Evolutionary conservation across 1,140 invertebrate species (phyloP), one percentile per base, ranked within the genome.

Genomic region (Galendromus occidentalis): DNA sequence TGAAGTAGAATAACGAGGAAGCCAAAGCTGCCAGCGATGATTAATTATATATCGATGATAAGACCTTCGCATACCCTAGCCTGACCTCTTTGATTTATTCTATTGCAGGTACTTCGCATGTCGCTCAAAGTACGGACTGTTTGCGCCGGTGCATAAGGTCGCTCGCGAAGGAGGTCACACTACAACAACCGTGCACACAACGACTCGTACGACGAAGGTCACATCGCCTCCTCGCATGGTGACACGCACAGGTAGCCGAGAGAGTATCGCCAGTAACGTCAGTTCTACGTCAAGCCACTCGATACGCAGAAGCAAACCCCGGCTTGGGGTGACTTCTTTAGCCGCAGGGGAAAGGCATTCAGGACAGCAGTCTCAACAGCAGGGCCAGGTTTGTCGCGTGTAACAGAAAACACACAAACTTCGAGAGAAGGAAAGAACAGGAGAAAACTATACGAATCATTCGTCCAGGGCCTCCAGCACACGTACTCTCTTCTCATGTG

Each of bases 61-160:
- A n/a, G n/a, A n/a, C n/a, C n/a, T n/a, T n/a, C n/a, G n/a, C n/a
- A n/a, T n/a, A n/a, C n/a, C n/a, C 67, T 69, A 41, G 18, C 69
- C 66, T 30, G 39, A 41, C 44, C 47, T 63, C 25, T 47, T 39
- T 66, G 65, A 64, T 63, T 67, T 69, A 77, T 80, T 41, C 64
- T 41, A 29, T 67, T 70, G 59, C 77, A 93, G 91, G 78, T 98
- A 97, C 78, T 97, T 97, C 78, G 84, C 88, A 69, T 97, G 93
- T 76, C 81, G 82, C 66, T 84, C 86, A 20, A 86, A 88, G 71
- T 87, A 86, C 75, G 94, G 93, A 1, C 78, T 97, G 30, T 97
- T 98, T 79, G 88, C 91, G 7, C 91, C 91, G 0, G 75, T 86
- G 25, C 82, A 85, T 71, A 93, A 93, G 79, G 86, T 93, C 47